These are phyloP conservation scores for Papilio aristodemus DNA, from an alignment of 1,140 invertebrate species.

Conservation along the genomic window DNA sequence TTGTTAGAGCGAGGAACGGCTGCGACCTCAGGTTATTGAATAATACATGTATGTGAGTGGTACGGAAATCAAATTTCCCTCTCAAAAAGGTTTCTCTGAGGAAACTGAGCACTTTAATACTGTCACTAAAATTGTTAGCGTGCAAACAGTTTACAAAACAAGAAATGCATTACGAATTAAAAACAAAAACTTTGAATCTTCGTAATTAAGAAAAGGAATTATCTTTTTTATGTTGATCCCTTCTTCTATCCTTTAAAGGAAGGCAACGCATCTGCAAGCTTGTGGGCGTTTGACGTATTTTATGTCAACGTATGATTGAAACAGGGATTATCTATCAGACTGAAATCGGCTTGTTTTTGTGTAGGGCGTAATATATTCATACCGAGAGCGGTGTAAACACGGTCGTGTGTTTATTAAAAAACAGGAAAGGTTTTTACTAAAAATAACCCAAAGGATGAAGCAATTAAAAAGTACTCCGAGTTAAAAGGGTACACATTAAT, in stretches of 20 bases:
- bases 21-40: conserved; percentile 17
- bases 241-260: no score
- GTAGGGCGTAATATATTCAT: neutral
- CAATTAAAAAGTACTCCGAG: neutral
- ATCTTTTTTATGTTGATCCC: no score
- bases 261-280: no score
- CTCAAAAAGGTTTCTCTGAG: neutral
- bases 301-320: neutral
- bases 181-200: no score
- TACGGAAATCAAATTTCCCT: conserved; percentile 8
- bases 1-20: neutral
- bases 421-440: neutral
- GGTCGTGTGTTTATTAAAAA: neutral
- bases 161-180: no score
- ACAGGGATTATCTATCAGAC: no score
- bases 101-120: conserved; percentile 9
- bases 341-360: neutral
- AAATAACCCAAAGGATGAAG: neutral
- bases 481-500: conserved; percentile 8
- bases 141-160: neutral
- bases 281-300: no score
- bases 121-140: neutral
- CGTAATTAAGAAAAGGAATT: no score
- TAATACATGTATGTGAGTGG: conserved; percentile 20
- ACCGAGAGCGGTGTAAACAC: neutral